Percentiles rank a stretch among this genome's conserved stretches.
phyloP scores from a whole-genome alignment of 2,888 invertebrate genomes.

The Drosophila anceps region DNA sequence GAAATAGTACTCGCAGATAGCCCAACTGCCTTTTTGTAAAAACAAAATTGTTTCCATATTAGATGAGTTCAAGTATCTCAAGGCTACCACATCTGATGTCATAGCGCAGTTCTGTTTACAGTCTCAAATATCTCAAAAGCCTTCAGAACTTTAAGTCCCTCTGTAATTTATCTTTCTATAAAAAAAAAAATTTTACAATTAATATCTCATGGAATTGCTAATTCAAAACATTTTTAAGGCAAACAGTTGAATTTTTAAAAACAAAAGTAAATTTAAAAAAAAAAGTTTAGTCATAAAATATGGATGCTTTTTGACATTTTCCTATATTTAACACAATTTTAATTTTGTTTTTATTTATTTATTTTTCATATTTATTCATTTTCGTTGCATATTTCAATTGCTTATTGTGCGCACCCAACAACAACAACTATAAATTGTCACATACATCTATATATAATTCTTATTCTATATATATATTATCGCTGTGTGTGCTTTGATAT shows the following conservation, averaged over 20 bases:
- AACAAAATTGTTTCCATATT: no score
- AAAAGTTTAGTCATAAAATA: background rate
- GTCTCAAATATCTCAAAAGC: no score
- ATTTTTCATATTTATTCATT: conserved; percentile 22
- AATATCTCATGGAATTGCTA: no score
- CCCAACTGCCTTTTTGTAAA: no score
- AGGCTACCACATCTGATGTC: no score
- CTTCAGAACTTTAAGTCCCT: no score
- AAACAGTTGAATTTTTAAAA: background rate
- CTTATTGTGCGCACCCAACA: conserved; percentile 45
- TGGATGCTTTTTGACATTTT: conserved; percentile 42
- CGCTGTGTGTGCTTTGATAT: conserved; percentile 40
- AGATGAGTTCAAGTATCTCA: no score
- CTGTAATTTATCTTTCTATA: no score
- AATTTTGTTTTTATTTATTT: conserved; percentile 31
- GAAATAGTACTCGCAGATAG: no score
- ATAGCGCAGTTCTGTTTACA: no score
- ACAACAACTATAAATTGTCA: conserved; percentile 29
- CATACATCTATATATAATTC: conserved; percentile 13
- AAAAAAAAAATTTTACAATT: no score
- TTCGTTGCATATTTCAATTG: conserved; percentile 57
- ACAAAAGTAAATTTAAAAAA: background rate
- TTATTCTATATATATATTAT: conserved; percentile 24
- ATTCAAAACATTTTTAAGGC: background rate
- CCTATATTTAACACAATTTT: conserved; percentile 28